Evolutionary conservation across 64 coral and sea anemone species (phyloP).

Genomic region (Astreopora myriophthalma): DNA sequence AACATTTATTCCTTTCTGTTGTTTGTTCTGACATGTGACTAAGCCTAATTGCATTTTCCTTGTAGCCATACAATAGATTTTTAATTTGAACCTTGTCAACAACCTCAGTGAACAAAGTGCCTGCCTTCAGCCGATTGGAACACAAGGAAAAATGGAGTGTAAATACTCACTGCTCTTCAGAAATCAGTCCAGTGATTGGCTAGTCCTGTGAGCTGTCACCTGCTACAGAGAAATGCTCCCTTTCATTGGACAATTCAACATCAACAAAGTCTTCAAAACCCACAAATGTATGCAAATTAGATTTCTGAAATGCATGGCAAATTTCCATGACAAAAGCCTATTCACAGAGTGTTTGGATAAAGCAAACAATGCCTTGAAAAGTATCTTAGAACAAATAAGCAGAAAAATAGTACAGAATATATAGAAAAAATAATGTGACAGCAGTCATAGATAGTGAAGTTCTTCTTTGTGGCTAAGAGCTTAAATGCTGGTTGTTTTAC

Average conservation of each 20-base stretch:
- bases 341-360: not conserved
- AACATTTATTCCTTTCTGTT: conserved; percentile 77
- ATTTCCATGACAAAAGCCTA: conserved; percentile 60
- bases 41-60: conserved; percentile 68
- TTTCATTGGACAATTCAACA: conserved; percentile 48
- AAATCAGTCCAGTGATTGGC: conserved; percentile 44
- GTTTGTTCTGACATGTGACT: conserved; percentile 82
- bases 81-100: conserved; percentile 80
- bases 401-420: not conserved
- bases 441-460: not conserved
- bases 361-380: conserved; percentile 67
- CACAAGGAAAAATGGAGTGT: conserved; percentile 37
- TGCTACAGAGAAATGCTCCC: conserved; percentile 29
- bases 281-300: conserved; percentile 58
- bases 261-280: conserved; percentile 37
- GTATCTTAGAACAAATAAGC: conserved; percentile 24
- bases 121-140: conserved; percentile 47
- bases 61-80: conserved; percentile 66
- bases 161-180: conserved; percentile 14
- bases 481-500: not conserved
- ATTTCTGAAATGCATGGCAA: conserved; percentile 52
- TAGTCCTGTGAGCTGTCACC: conserved; percentile 42
- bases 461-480: not conserved
- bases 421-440: not conserved
- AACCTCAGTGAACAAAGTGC: conserved; percentile 59